Evolutionary conservation across 30 jellyfish, hydroid and myxozoan species (phyloP), one percentile per base, ranked within the genome.

Genomic region (Cassiopea andromeda): DNA sequence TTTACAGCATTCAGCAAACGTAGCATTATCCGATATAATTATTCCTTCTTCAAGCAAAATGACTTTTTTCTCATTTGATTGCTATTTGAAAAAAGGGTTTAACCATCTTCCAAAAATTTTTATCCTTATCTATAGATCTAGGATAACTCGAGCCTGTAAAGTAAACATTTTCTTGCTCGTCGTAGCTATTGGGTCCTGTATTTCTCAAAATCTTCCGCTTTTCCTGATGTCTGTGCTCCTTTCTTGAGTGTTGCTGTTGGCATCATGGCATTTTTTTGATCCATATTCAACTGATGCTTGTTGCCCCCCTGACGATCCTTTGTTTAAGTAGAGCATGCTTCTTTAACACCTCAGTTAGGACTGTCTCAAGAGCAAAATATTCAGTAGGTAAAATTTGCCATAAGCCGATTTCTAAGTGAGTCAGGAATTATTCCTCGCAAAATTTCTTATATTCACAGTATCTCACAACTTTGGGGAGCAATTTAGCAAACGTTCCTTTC

Each of bases 11-110:
- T 66, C 75, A 66, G 75, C 75, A 66, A 66, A 3, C 75, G 15
- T 66, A 66, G 75, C 43, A 73, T 73, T 60, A 73, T 73, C 49
- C 46, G 61, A 73, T 73, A 73, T 73, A 14, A 66, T 66, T 19
- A 66, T 19, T 66, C 45, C 75, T 15, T 66, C 75, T 27, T 78
- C 87, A 78, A 78, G 47, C 87, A 78, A 46, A 78, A 45, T n/a
- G 87, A 78, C 49, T 78, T 50, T 78, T 78, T 74, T 74, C 87
- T 75, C 87, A 78, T 78, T 78, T 7, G 87, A 27, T 78, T 78
- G 44, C 75, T 19, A 66, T 66, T 66, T 13, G 75, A 66, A 14
- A 66, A 66, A 66, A 3, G 75, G 45, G 87, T 78, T 78, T 78
- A 16, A 78, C 87, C 87, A 58, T 69, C 57, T 78, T 78, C 87